Evolutionary conservation across 2,888 invertebrate species (phyloP).

Genomic region (Nemotelus pantherinus): DNA sequence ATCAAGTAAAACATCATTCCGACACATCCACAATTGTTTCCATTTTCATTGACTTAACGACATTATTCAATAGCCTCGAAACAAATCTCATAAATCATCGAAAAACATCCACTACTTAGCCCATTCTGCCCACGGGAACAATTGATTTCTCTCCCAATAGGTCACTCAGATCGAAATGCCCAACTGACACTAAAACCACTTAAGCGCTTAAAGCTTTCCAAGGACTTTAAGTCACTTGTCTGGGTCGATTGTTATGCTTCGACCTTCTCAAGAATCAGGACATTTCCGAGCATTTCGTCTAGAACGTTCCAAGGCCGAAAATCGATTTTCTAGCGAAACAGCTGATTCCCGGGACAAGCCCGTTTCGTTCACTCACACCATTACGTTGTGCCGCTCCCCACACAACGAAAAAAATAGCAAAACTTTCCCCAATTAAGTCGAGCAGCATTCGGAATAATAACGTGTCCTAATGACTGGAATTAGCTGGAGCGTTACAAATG

Average conservation of each 20-base stretch:
- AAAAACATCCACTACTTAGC: no score
- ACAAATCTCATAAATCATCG: no score
- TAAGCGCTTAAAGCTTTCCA: not conserved
- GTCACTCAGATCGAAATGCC: slow-evolving; percentile 9
- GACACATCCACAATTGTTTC: no score
- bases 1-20: no score
- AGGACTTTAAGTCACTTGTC: not conserved
- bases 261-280: not conserved
- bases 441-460: not conserved
- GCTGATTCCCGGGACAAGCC: slow-evolving; percentile 34
- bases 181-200: not conserved
- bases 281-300: not conserved
- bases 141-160: slow-evolving; percentile 1
- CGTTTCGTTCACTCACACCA: not conserved
- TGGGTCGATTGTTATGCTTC: not conserved
- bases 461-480: not conserved
- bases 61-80: no score
- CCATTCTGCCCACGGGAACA: not conserved
- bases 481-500: slow-evolving; percentile 17
- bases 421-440: no score
- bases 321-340: slow-evolving; percentile 29
- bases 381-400: not conserved
- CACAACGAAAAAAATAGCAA: no score
- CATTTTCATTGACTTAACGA: no score
- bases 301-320: not conserved